Base-by-base conservation (phyloP, 2,888 invertebrate species). In the Nomada hirtipes region DNA sequence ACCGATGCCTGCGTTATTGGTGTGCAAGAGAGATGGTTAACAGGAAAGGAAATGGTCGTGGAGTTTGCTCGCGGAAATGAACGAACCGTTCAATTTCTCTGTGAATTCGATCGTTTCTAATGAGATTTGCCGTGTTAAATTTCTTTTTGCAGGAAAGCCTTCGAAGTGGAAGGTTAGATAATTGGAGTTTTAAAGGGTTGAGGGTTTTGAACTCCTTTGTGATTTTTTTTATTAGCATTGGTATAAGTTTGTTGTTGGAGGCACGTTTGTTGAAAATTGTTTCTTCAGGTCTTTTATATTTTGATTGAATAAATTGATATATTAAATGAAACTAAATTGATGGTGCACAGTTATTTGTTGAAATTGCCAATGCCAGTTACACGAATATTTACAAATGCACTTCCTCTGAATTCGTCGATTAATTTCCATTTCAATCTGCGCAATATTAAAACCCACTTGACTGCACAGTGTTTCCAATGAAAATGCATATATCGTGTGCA, bases 401-500 rank as follows among this genome's bases (percentile, higher is more conserved):
- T 42, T 36, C 15, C 11, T 55, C 29, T 4, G n/a, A 29, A 47
- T 55, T n/a, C 36, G 29, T n/a, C 4, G 36, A 57, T 57, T 29
- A 23, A 64, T 57, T 69, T 69, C 63, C 10, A 57, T 57, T 44
- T 26, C 23, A 36, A 64, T 57, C 47, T 2, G n/a, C 52, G 47
- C 0, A 9, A 23, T 50, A 10, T 26, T 47, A 36, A 76, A 76
- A 18, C 36, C 13, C 50, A n/a, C 47, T 10, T 13, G 1, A 23
- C 65, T 15, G n/a, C 26, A 36, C 26, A 15, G 59, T 50, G 47
- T 78, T 75, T 77, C 50, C 60, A 13, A 20, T 36, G 44, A 18
- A 67, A 64, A 59, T n/a, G 52, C 72, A 78, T 72, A 80, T 52
- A 78, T 52, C 42, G 52, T 23, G 52, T 11, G 2, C 20, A 7